Percentiles rank a stretch among this genome's conserved stretches.
These are phyloP conservation scores for Hoplias malabaricus DNA, from an alignment of 2,113 vertebrate genomes.

Conservation along the genomic window DNA sequence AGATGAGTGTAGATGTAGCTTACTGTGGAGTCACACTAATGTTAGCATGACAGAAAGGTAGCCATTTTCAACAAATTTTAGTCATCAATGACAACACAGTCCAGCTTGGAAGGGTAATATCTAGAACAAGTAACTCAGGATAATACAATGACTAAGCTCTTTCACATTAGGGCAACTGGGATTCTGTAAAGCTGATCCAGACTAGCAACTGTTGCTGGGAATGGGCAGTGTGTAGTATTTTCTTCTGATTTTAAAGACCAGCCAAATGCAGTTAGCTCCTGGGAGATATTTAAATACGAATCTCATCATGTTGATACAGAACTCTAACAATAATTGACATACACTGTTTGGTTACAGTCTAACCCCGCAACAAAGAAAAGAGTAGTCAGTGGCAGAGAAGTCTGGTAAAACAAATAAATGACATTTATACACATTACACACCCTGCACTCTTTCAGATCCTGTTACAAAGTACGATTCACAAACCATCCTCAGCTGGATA, in stretches of 20 bases:
- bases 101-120: too few species aligned
- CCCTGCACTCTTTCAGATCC: not conserved
- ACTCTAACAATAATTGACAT: not conserved
- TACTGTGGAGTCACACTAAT: too few species aligned
- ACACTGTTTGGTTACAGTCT: not conserved
- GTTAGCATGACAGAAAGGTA: too few species aligned
- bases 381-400: not conserved
- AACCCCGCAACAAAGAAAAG: not conserved
- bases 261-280: not conserved
- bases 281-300: not conserved
- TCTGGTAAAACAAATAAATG: not conserved
- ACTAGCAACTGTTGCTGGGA: too few species aligned
- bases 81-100: too few species aligned
- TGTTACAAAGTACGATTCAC: not conserved
- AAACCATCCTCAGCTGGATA: not conserved
- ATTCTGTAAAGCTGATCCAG: too few species aligned
- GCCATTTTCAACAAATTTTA: too few species aligned
- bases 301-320: not conserved
- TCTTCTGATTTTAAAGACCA: not conserved
- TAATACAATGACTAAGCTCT: too few species aligned
- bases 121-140: not conserved
- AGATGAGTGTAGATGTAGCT: too few species aligned
- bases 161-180: too few species aligned
- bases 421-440: not conserved
- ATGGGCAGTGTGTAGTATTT: too few species aligned